Evolutionary conservation across 1,140 invertebrate species (phyloP), one percentile per base, ranked within the genome.

Genomic region (Bombus soroeensis): DNA sequence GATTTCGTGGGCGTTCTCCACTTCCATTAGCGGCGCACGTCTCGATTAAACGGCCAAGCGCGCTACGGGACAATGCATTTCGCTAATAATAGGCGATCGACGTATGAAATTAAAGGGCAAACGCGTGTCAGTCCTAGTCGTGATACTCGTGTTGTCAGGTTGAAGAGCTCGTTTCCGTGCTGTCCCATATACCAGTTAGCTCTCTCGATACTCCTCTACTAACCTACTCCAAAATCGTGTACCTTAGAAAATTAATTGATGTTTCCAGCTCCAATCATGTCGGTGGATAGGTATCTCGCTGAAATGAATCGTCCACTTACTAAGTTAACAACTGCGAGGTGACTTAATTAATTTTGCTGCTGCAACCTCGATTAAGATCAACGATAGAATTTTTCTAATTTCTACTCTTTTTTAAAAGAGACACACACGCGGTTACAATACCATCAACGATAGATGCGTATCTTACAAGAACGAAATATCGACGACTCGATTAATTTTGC

Each of bases 31-130:
- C 47, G 37, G n/a, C 13, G 37, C 9, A 28, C 57, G 59, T 32
- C 32, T 34, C 72, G 81, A 76, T 66, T 76, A 64, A 75, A 76
- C 39, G 53, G 57, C 37, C 57, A 53, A 53, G 47, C 47, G 18
- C 22, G 43, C 13, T 18, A 0, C 39, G 28, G 41, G 37, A 81
- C 79, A 81, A 83, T 83, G 81, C 81, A 47, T 66, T 76, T 76
- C 47, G 57, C 59, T 83, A 76, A 83, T 83, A 76, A 83, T 76
- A 83, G 81, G 4, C 57, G 72, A 83, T 53, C 76, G 68, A 72
- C 72, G 57, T 64, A 68, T 28, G 10, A 39, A 47, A 72, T 85
- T 73, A 80, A 87, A 71, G 66, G 80, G 74, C 62, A 43, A 39
- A 37, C 43, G 32, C 18, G 47, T 64, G 28, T 57, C 53, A 18